A percentile compares a stretch with the other conserved stretches of the same genome.
Conservation (phyloP, 1,140 invertebrate genomes). For the Belonocnema kinseyi region DNA sequence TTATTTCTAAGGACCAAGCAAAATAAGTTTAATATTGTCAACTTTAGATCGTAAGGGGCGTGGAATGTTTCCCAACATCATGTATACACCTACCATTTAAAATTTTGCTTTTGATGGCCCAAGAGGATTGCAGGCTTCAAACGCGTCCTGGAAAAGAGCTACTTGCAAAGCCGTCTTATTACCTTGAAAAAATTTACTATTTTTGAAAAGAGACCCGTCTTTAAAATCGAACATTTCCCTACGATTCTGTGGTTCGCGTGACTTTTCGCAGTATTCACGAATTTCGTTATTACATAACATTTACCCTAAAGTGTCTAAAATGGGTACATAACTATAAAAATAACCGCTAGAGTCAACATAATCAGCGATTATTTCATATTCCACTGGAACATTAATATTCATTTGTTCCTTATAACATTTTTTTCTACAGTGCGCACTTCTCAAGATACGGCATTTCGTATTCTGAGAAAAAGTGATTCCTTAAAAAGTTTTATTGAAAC, state of each 20-base stretch:
- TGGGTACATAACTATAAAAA: no score
- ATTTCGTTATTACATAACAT: no score
- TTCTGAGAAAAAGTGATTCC: background rate
- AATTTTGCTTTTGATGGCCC: conserved; percentile 41
- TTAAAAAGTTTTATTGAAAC: no score
- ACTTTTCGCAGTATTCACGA: no score
- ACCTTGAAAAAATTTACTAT: conserved; percentile 35
- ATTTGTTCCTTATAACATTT: background rate
- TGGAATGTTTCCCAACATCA: conserved; percentile 23
- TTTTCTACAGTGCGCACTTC: no score
- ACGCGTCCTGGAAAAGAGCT: conserved; percentile 42
- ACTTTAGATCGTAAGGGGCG: background rate
- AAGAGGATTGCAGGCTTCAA: conserved; percentile 47
- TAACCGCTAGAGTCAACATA: no score
- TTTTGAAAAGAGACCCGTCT: conserved; percentile 16
- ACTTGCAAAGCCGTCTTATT: conserved; percentile 30
- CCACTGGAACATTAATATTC: no score
- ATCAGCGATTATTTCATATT: no score
- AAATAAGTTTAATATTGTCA: background rate
- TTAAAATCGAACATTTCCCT: no score
- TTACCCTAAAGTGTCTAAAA: no score
- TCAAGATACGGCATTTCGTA: background rate
- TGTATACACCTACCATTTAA: conserved; percentile 44
- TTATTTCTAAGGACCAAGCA: conserved; percentile 31
- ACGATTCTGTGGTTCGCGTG: no score